Evolutionary conservation across 2,797 vertebrate genomes (phyloP).

Genomic region (Bucorvus abyssinicus): DNA sequence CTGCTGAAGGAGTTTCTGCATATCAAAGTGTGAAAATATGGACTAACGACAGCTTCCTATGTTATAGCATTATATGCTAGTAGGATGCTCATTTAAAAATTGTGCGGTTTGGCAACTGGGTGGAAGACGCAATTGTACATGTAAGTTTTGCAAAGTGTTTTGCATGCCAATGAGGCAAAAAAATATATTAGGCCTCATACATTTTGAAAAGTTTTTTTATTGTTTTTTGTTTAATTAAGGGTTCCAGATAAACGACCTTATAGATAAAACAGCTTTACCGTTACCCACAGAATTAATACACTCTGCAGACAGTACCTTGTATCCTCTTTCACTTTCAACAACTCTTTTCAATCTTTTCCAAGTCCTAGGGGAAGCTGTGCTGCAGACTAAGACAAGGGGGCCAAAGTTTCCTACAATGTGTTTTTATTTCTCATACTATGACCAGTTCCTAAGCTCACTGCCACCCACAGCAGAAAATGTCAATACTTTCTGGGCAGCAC

Average conservation of each 20-base stretch:
- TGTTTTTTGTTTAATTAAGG: not conserved
- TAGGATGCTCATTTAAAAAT: not conserved
- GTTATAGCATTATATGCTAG: not conserved
- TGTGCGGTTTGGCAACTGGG: not conserved
- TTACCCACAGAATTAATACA: not conserved
- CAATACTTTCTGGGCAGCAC: not conserved
- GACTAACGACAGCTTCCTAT: not conserved
- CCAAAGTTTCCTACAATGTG: not conserved
- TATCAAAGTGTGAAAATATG: not conserved
- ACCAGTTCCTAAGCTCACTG: not conserved
- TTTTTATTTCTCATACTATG: not conserved
- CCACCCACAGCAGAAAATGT: not conserved
- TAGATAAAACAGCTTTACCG: not conserved
- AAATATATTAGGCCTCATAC: fast-evolving
- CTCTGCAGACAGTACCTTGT: not conserved
- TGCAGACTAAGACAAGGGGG: not conserved
- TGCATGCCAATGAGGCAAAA: not conserved
- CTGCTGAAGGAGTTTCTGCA: not conserved
- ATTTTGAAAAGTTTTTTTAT: not conserved
- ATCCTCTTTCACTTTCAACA: not conserved
- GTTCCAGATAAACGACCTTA: not conserved
- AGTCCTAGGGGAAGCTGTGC: not conserved
- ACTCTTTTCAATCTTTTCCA: not conserved
- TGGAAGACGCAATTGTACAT: not conserved
- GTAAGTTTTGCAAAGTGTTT: not conserved